Percentiles rank a stretch among this genome's conserved stretches.
These are phyloP conservation scores for Trichogramma evanescens DNA, from an alignment of 2,888 invertebrate genomes.

Conservation along the genomic window DNA sequence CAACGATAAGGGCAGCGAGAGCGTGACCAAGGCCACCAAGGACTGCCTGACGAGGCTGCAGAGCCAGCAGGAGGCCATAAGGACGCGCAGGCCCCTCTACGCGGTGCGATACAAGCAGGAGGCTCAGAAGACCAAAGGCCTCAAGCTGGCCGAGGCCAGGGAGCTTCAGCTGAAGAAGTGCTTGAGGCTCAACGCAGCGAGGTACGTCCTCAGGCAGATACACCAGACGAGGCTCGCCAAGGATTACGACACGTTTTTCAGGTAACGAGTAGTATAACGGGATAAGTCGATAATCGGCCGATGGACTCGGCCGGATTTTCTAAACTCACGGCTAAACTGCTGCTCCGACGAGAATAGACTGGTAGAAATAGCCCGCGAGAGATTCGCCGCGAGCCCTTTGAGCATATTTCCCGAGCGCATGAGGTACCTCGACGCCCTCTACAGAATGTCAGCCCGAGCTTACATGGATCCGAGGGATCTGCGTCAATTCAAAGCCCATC, in stretches of 20 bases:
- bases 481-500: background rate
- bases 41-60: constrained; percentile 39
- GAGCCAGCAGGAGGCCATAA: constrained; percentile 45
- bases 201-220: constrained; percentile 40
- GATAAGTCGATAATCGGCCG: background rate
- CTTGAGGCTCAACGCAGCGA: constrained; percentile 43
- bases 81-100: constrained; percentile 48
- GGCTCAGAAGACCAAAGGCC: constrained; percentile 37
- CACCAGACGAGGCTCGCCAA: constrained; percentile 33
- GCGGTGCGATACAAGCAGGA: constrained; percentile 43
- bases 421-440: constrained; percentile 43
- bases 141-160: constrained; percentile 33
- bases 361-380: constrained; percentile 45
- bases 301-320: too few relatives aligned
- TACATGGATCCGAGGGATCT: constrained; percentile 47
- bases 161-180: constrained; percentile 38
- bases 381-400: constrained; percentile 44
- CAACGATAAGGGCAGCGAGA: constrained; percentile 39
- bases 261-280: constrained; percentile 17
- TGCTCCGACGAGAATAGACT: constrained; percentile 17
- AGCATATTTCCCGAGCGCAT: constrained; percentile 45
- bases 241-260: constrained; percentile 34
- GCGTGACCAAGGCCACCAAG: constrained; percentile 35
- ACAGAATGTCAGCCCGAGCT: constrained; percentile 44
- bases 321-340: too few relatives aligned